A percentile compares a stretch with the other conserved stretches of the same genome.
phyloP scores from a whole-genome alignment of 2,888 invertebrate species.

The Xylophagus ater region DNA sequence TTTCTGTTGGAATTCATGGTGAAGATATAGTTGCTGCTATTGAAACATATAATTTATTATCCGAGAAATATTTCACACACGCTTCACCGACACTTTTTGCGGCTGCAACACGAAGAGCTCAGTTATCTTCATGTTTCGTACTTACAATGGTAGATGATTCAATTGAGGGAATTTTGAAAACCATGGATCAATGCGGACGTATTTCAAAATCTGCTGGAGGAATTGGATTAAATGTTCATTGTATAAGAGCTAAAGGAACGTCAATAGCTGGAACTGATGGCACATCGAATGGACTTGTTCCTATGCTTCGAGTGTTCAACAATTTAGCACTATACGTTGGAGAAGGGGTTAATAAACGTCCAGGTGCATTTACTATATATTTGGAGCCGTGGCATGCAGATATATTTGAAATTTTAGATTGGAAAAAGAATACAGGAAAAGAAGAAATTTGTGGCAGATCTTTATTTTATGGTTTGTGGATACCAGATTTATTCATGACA shows the following conservation, averaged over 20 bases:
- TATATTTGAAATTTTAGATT: slow-evolving; percentile 79
- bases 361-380: slow-evolving; percentile 90
- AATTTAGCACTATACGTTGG: slow-evolving; percentile 87
- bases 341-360: slow-evolving; percentile 89
- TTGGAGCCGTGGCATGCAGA: slow-evolving; percentile 96
- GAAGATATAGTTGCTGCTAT: slow-evolving; percentile 78
- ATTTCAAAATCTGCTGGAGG: slow-evolving; percentile 93
- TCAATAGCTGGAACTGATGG: slow-evolving; percentile 86
- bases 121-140: slow-evolving; percentile 85
- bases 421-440: slow-evolving; percentile 84
- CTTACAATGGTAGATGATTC: slow-evolving; percentile 88
- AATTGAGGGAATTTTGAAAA: slow-evolving; percentile 83
- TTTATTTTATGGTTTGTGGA: slow-evolving; percentile 89
- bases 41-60: slow-evolving; percentile 84
- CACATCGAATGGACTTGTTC: slow-evolving; percentile 83
- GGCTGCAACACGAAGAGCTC: slow-evolving; percentile 79
- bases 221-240: slow-evolving; percentile 85
- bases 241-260: slow-evolving; percentile 76
- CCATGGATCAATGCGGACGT: slow-evolving; percentile 74
- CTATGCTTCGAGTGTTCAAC: slow-evolving; percentile 84
- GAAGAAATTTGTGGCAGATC: slow-evolving; percentile 86
- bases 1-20: slow-evolving; percentile 84
- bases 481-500: slow-evolving; percentile 92
- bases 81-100: slow-evolving; percentile 91
- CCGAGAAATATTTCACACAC: slow-evolving; percentile 88